phyloP scores from a whole-genome alignment of 1,140 invertebrate species.

The Pogonomyrmex barbatus region DNA sequence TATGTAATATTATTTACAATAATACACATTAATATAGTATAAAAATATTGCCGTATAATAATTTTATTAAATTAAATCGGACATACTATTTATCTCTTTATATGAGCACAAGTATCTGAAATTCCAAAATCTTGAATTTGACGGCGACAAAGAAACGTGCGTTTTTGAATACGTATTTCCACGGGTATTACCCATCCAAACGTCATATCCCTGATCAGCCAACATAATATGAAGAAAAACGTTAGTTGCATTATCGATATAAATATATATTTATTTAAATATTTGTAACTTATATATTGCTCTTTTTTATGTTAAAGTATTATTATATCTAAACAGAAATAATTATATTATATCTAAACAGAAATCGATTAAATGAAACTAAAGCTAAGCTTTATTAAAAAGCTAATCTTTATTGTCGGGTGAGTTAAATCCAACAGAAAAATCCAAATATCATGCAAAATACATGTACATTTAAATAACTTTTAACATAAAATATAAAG shows the following conservation, averaged over 20 bases:
- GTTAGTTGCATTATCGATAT: not conserved
- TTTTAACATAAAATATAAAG: not conserved
- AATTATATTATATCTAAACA: not conserved
- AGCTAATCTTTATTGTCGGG: not conserved
- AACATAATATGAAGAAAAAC: slow-evolving; percentile 28
- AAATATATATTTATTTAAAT: not conserved
- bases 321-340: not conserved
- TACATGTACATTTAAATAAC: not conserved
- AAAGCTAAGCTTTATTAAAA: not conserved
- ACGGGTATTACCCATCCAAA: slow-evolving; percentile 72
- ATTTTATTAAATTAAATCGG: too few species aligned
- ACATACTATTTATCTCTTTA: too few species aligned
- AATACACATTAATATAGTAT: not conserved
- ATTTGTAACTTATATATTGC: not conserved
- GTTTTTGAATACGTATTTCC: slow-evolving; percentile 73
- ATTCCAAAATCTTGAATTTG: slow-evolving; percentile 66
- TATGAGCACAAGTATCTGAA: slow-evolving; percentile 63
- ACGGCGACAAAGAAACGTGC: slow-evolving; percentile 39
- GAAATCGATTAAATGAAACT: not conserved
- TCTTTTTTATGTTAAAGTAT: not conserved
- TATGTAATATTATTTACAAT: too few species aligned
- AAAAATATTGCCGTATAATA: not conserved
- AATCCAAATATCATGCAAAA: not conserved
- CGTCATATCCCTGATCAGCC: slow-evolving; percentile 67
- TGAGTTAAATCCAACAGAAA: not conserved